Evolutionary conservation across 2,888 invertebrate genomes (phyloP), one percentile per base, ranked within the genome.

Genomic region (Eulithis testata): DNA sequence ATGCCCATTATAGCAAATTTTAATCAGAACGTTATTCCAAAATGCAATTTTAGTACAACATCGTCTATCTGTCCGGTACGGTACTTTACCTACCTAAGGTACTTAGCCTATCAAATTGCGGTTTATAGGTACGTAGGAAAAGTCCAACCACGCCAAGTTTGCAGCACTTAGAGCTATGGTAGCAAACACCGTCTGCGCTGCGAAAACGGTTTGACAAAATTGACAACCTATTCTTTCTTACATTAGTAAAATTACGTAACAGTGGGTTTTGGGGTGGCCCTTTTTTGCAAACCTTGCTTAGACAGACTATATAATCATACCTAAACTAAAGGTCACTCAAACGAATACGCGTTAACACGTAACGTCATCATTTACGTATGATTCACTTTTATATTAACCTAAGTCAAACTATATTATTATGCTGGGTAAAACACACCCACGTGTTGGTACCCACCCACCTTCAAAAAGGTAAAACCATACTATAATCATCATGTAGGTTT

Each of bases 381-480:
- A 56, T 49, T 62, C 50, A 62, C 44, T 56, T 27, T 8, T 43
- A 51, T 45, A 52, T 40, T 49, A 55, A 53, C 50, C 14, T 8
- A 40, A 63, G 52, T 53, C 40, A 52, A 58, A 63, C 40, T 40
- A 27, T 47, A 40, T 6, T 31, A 62, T 44, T 12, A 36, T 56
- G 7, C 52, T 57, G 52, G 52, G 54, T 72, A 73, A 71, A 52
- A 72, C 73, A 67, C 69, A 62, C 63, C 65, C 57, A 65, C 51
- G 51, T 45, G 14, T 11, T 60, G 21, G 21, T 21, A 21, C 21
- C 21, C 21, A 40, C 40, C 44, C 58, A 63, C 54, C 59, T 60
- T 57, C 57, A 58, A 60, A 58, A 58, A 60, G 57, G 62, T 57
- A 63, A 63, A 63, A 37, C 60, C 59, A 52, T 36, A 52, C 8